Base-by-base conservation (phyloP, 2,888 invertebrate genomes). In the Gymnocheta viridis region DNA sequence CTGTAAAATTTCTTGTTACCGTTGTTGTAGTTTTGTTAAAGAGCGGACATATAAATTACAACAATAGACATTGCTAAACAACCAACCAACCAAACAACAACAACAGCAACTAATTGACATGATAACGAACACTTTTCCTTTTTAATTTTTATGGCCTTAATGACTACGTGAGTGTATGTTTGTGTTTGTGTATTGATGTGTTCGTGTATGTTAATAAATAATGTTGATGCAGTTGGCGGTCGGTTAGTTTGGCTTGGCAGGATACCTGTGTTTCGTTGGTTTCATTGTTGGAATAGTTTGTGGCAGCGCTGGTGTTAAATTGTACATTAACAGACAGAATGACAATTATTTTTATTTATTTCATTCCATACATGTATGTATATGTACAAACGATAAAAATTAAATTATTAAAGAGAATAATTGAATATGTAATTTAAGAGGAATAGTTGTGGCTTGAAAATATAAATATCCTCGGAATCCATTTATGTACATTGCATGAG, bases 41-140 rank as follows among this genome's bases (percentile, higher is more conserved):
- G 32, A 56, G 27, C 76, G 66, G 54, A 66, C 54, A 60, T 47
- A 47, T 56, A 76, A 66, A 67, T 56, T 54, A 58, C 41, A 76
- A 67, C 62, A 47, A 73, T 47, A 27, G 35, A 38, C 10, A 27
- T 60, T 7, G 27, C 24, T 51, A n/a, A 51, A n/a, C 49, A 67
- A 35, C 32, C 49, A 24, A 58, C 22, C 19, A 49, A n/a, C 5
- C 44, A 47, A 32, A 29, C 47, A 56, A 17, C 47, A 35, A 24
- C 38, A 47, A 54, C 32, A 51, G 49, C 12, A 38, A 58, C 72
- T 64, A 54, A 74, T 74, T 64, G 64, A 64, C 74, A 76, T 56
- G 56, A 76, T 56, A 76, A 76, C 54, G 74, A 54, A 32, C 32
- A 54, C 54, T 41, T 66, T 76, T 66, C 32, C 54, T 74, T 51